Percentiles rank a stretch among this genome's conserved stretches.
Conservation (phyloP, 2,888 invertebrate species). For the Spilarctia lutea region DNA sequence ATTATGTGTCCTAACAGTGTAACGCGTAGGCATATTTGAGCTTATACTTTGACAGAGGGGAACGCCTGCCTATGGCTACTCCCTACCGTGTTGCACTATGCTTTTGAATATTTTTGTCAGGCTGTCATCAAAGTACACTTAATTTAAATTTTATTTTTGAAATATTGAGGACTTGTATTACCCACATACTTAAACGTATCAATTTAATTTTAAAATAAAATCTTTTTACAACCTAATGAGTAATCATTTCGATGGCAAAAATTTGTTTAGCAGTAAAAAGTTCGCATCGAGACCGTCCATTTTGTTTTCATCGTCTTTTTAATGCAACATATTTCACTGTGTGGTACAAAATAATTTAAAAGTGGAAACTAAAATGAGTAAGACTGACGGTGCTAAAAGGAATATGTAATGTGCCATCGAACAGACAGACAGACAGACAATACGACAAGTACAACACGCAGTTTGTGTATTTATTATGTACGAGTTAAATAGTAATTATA, state of each 20-base stretch:
- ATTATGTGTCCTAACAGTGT: no score
- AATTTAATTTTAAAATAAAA: background rate
- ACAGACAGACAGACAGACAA: slow-evolving; percentile 75
- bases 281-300: slow-evolving; percentile 3
- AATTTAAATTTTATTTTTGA: no score
- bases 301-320: slow-evolving; percentile 20
- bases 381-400: slow-evolving; percentile 42
- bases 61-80: no score
- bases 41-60: no score
- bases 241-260: background rate
- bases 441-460: slow-evolving; percentile 38
- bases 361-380: slow-evolving; percentile 37
- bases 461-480: slow-evolving; percentile 49
- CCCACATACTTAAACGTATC: no score
- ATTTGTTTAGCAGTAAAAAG: background rate
- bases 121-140: background rate
- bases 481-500: slow-evolving; percentile 29
- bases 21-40: no score
- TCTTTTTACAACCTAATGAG: background rate
- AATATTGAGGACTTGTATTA: no score
- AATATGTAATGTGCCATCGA: slow-evolving; percentile 77
- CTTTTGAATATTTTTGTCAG: background rate
- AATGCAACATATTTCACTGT: slow-evolving; percentile 49
- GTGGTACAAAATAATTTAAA: slow-evolving; percentile 79
- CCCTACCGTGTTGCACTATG: no score